Evolutionary conservation across 1,140 invertebrate genomes (phyloP), one percentile per base, ranked within the genome.

Genomic region (Drosophila serrata): DNA sequence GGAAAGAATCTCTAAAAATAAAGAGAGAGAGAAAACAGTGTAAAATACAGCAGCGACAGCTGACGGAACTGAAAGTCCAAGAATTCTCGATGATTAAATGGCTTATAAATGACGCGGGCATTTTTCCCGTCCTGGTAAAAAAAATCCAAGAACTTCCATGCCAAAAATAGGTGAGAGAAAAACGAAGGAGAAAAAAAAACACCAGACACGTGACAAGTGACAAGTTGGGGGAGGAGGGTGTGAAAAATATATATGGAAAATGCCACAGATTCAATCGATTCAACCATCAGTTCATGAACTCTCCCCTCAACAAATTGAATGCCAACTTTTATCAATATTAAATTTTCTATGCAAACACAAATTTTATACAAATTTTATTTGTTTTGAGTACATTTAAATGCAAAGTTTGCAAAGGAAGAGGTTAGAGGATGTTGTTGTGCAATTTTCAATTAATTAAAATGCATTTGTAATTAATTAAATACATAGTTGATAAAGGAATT

Each of bases 41-140:
- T 75, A 78, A 86, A 85, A 75, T 78, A 75, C 78, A 78, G 59
- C 24, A 43, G 53, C 65, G 81, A 61, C 79, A 78, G 75, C 84
- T 82, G 80, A 88, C 75, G 84, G 82, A 81, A 87, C 75, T 58
- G 67, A 45, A 58, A 53, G 74, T 40, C 73, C 55, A 39, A 49
- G 63, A 60, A 79, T 79, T 67, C 33, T 55, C 51, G 58, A 77
- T 87, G 84, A 88, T 80, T 88, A 84, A 87, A 87, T 59, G 84
- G 75, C 76, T 82, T 82, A 77, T 77, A 82, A 88, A 88, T 88
- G 82, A 88, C 63, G 84, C 59, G 75, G 35, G 56, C 40, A 79
- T 60, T 75, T 82, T 75, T 46, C 31, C 37, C 22, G 49, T 11
- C 19, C 51, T 49, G 27, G 9, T 17, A 31, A 49, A 49, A 48